Conservation (phyloP, 2,797 vertebrate genomes). For the Avahi laniger region DNA sequence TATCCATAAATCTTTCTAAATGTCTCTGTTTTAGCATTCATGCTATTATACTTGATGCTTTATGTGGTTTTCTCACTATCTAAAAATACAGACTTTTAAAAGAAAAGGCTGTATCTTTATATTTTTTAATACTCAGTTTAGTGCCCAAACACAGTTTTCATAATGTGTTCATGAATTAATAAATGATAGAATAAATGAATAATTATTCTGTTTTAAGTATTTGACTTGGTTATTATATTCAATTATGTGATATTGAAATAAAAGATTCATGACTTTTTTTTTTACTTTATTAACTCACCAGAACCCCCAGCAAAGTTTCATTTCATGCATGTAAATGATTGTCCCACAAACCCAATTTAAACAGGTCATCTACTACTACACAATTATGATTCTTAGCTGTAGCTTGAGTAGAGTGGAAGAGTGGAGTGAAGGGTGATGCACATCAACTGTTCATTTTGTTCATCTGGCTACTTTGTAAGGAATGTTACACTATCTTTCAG, state of each 20-base stretch:
- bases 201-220: not conserved
- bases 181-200: not conserved
- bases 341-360: not conserved
- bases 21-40: not conserved
- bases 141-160: not conserved
- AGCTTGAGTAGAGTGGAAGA: not conserved
- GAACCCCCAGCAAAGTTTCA: not conserved
- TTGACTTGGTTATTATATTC: not conserved
- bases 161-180: not conserved
- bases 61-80: not conserved
- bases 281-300: not conserved
- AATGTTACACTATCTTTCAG: not conserved
- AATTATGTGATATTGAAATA: not conserved
- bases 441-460: not conserved
- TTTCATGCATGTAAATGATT: not conserved
- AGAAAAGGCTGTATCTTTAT: not conserved
- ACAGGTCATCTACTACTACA: fast-evolving
- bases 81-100: not conserved
- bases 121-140: not conserved
- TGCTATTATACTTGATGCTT: not conserved
- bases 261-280: not conserved
- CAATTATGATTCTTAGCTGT: not conserved
- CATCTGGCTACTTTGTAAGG: not conserved
- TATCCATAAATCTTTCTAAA: not conserved
- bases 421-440: not conserved